Evolutionary conservation across 1,140 invertebrate species (phyloP), one percentile per base, ranked within the genome.

Genomic region (Caenorhabditis inopinata): DNA sequence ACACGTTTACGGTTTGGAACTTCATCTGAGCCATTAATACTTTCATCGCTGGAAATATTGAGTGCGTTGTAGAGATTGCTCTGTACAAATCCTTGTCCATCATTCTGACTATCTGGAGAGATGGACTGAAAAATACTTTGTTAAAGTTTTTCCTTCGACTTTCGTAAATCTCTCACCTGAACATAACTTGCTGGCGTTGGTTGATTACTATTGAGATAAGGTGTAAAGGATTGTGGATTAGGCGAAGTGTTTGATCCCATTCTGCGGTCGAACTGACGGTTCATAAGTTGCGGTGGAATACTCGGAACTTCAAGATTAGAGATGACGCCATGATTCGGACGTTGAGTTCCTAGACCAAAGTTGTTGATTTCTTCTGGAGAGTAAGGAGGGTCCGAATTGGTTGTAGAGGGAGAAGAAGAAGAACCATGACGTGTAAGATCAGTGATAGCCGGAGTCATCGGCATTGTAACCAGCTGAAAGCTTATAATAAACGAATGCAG

Each of bases 301-400:
- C 14, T 42, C 11, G 58, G 32, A 7, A 68, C 11, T 9, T 68
- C 58, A 2, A 3, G 27, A 32, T 68, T 68, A 9, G 58, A 9
- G 21, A 68, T 68, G 16, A 68, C 58, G 18, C 58, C 58, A 21
- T 38, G 58, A 18, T 68, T 68, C 32, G 27, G 5, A 21, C 58
- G 58, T 38, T 68, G 25, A 1, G 58, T 68, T 68, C 58, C 58
- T 0, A 68, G 58, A 2, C 58, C 58, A 21, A 42, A 68, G 18
- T 42, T 68, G 1, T 68, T 29, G 2, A 68, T 29, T 18, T 32
- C 58, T 68, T 86, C 85, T 21, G 85, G 85, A 2, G 85, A 86
- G 53, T 83, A 87, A n/a, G 86, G 86, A 32, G 82, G 78, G 25
- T 84, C 85, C 21, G 85, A 87, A n/a, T 73, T 83, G 9, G 49